Evolutionary conservation across 2,888 invertebrate species (phyloP), one percentile per base, ranked within the genome.

Genomic region (Parascotia fuliginaria): DNA sequence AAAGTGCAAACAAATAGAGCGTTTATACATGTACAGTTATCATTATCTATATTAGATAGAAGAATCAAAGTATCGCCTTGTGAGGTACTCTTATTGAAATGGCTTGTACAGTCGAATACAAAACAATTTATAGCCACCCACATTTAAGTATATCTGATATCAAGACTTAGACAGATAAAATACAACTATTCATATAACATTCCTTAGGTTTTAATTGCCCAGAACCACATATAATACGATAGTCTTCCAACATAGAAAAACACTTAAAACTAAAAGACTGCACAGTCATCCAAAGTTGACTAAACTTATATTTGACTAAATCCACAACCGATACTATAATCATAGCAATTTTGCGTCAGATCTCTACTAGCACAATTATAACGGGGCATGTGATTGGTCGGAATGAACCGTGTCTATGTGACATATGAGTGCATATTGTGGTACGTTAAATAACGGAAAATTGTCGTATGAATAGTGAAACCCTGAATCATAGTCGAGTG

Each of bases 351-450:
- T 70, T 55, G 57, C 60, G 67, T 72, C 66, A 70, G 58, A 61
- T 65, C 65, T 55, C 63, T 42, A 59, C 59, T 51, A 51, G 49
- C 54, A 59, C 75, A 76, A 81, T 81, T 79, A 80, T 71, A 82
- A 81, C 79, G 77, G 79, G 65, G 55, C 40, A 60, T 53, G 39
- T 51, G 56, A 72, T 73, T 67, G 66, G 69, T 48, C 60, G 64
- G 65, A 76, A 70, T 73, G 76, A 70, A 63, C 77, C 80, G 70
- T 69, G 75, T 68, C 78, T 60, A 59, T 66, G 78, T 81, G 81
- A 81, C 84, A 83, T 81, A 81, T 73, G 56, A 27, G 43, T 41
- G 43, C 55, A 53, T 42, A 55, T 42, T 53, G 36, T 45, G 43
- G 60, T 54, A 66, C 53, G 64, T 60, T 58, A 69, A 69, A 73